These are phyloP conservation scores for Lacerta bilineata DNA, from an alignment of 2,797 vertebrate species.

Conservation along the genomic window DNA sequence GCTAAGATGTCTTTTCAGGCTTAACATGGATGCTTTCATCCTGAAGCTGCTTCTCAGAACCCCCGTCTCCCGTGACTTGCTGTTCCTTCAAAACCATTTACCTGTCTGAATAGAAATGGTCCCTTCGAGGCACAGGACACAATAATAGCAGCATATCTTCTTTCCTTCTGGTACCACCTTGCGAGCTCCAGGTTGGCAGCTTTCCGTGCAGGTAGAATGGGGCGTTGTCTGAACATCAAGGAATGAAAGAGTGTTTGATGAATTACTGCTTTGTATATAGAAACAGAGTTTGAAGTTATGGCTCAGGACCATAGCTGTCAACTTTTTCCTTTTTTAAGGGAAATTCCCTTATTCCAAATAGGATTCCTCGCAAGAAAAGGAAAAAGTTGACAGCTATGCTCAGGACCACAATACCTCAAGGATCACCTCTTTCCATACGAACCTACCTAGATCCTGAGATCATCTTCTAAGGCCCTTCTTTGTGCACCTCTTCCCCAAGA, in stretches of 20 bases:
- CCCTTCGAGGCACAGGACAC: background rate
- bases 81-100: background rate
- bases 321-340: too few species aligned
- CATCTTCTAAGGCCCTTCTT: too few species aligned
- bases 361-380: too few species aligned
- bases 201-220: background rate
- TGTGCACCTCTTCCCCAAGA: too few species aligned
- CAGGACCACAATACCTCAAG: too few species aligned
- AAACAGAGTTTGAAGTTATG: background rate
- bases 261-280: background rate
- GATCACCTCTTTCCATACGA: too few species aligned
- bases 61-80: background rate
- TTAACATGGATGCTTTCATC: background rate
- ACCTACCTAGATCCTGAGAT: too few species aligned
- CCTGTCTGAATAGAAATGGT: background rate
- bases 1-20: background rate
- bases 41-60: background rate
- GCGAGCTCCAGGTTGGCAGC: background rate
- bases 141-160: conserved; percentile 18
- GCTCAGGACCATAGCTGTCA: too few species aligned
- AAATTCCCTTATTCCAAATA: too few species aligned
- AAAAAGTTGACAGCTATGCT: too few species aligned
- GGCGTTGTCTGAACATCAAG: background rate
- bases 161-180: conserved; percentile 18
- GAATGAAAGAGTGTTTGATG: background rate